Evolutionary conservation across 2,113 vertebrate genomes (phyloP), one percentile per base, ranked within the genome.

Genomic region (Dendrocopos noguchii): DNA sequence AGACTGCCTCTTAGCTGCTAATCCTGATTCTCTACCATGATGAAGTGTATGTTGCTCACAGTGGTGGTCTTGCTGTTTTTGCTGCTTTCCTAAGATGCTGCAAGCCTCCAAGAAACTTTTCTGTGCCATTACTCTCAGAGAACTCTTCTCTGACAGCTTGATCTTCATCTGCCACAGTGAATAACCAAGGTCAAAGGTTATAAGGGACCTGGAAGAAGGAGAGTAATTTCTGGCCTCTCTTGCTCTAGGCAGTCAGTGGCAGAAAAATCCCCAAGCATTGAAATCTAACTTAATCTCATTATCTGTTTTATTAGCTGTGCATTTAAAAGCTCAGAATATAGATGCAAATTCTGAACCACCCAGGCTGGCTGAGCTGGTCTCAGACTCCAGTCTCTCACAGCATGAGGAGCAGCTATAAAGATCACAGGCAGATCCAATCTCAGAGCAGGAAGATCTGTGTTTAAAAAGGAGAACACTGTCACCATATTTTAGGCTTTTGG

Each of bases 371-470:
- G 96, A 92, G 92, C 87, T 84, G 63, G 60, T 89, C 76, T 91
- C 75, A 92, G 81, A 81, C 57, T 46, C 81, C 82, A 27, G 19
- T 95, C n/a, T 85, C 39, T 56, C 80, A 70, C 19, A 52, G 74
- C 86, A 96, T 85, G 88, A 78, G 72, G 52, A 93, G 92, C 55
- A 88, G 74, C 81, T 91, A 87, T 95, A 97, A 97, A 96, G 75
- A 94, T 34, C 65, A 87, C 4, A 65, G 87, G 80, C 88, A 91
- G 60, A 75, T 96, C 89, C 81, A 81, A 81, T 97, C 95, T 68
- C 86, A 93, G 64, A 60, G 73, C 3, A 50, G 78, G 60, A 96
- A 95, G 87, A 90, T 89, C 90, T 93, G 87, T 63, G 78, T 94
- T 91, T 91, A 93, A 91, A 91, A 96, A 95, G 86, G 44, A 94